Evolutionary conservation across 1,140 invertebrate species (phyloP).

Genomic region (Vanessa atalanta): DNA sequence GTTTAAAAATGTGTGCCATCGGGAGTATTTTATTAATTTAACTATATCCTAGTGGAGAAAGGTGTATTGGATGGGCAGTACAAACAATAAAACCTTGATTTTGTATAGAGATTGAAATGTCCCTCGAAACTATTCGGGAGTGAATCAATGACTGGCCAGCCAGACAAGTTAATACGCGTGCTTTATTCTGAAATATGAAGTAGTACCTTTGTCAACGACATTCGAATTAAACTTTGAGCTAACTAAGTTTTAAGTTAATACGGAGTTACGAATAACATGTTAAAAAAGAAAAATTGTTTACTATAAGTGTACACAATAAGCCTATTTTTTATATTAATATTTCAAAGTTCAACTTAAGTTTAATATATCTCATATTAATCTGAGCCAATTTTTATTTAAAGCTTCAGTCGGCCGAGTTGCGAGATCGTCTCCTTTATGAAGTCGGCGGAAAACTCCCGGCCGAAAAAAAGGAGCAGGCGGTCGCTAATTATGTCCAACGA

Average conservation of each 20-base stretch:
- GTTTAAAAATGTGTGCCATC: no score
- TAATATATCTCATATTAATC: background rate
- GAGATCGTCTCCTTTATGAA: constrained; percentile 77
- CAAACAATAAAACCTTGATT: constrained; percentile 5
- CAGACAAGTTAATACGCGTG: background rate
- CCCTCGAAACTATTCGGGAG: background rate
- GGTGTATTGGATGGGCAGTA: background rate
- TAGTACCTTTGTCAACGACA: no score
- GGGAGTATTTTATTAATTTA: no score
- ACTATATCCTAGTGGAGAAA: no score
- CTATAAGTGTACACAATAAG: no score
- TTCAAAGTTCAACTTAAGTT: background rate
- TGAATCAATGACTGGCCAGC: background rate
- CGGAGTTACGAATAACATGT: no score
- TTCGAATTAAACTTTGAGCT: no score
- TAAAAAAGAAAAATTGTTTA: no score
- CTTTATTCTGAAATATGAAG: background rate
- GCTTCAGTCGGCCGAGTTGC: constrained; percentile 76
- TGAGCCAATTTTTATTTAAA: constrained; percentile 39
- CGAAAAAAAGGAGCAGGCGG: constrained; percentile 78
- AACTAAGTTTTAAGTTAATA: no score
- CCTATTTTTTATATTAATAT: background rate
- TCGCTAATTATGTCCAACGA: constrained; percentile 80
- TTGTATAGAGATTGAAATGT: constrained; percentile 2
- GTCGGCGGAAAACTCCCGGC: constrained; percentile 73